Conservation (phyloP, 1,140 invertebrate species). For the Diabrotica virgifera region DNA sequence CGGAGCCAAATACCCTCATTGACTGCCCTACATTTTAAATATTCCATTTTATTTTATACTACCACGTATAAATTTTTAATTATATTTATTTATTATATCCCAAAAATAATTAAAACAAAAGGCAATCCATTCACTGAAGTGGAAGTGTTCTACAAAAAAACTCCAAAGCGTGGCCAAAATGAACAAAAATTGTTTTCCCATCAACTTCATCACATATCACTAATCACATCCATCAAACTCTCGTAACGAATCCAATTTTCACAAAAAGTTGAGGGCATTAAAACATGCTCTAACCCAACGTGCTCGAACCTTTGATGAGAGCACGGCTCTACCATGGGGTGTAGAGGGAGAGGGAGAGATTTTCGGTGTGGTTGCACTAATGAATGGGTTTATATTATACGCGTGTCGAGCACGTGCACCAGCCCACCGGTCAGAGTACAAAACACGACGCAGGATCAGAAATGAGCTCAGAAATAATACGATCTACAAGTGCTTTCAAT, state of each 20-base stretch:
- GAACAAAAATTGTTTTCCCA: constrained; percentile 12
- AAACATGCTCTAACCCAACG: constrained; percentile 25
- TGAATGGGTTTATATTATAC: constrained; percentile 25
- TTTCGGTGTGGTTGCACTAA: constrained; percentile 44
- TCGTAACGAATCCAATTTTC: constrained; percentile 37
- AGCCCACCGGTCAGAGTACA: constrained; percentile 36
- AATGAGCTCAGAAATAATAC: constrained; percentile 46
- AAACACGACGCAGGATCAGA: constrained; percentile 39
- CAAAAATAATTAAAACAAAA: no score
- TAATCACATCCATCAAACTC: constrained; percentile 24
- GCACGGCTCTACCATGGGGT: constrained; percentile 24
- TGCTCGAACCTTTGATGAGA: constrained; percentile 19
- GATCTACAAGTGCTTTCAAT: constrained; percentile 41
- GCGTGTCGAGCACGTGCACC: constrained; percentile 44
- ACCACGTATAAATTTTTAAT: no score
- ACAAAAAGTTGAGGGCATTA: constrained; percentile 23
- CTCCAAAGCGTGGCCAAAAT: not conserved
- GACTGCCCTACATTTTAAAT: no score
- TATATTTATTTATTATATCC: no score
- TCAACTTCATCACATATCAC: constrained; percentile 14
- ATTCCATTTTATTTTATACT: no score
- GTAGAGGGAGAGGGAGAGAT: constrained; percentile 33
- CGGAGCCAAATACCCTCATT: no score
- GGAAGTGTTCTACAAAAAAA: not conserved
- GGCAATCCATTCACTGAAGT: no score